Percentiles rank a stretch among this genome's conserved stretches.
These are phyloP conservation scores for Apotomis betuletana DNA, from an alignment of 2,888 invertebrate species.

Conservation along the genomic window DNA sequence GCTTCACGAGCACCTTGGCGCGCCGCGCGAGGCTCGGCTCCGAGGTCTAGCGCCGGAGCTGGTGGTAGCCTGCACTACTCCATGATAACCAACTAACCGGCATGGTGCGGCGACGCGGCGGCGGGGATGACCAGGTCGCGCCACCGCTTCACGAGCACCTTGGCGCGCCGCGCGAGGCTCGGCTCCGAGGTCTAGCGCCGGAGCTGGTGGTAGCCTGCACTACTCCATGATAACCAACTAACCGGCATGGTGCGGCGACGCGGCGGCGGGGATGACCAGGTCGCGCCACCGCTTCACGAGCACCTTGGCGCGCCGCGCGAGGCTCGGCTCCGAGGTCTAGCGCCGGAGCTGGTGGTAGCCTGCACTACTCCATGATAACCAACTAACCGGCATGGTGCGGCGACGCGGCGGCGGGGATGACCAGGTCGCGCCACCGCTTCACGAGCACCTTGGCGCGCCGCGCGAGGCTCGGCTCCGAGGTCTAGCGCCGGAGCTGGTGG, in stretches of 20 bases:
- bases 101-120: conserved; percentile 70
- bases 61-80: no score
- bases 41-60: conserved; percentile 92
- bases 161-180: conserved; percentile 93
- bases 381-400: conserved; percentile 70
- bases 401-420: conserved; percentile 84
- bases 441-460: conserved; percentile 95
- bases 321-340: conserved; percentile 91
- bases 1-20: conserved; percentile 95
- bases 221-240: conserved; percentile 9
- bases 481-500: conserved; percentile 89
- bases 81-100: conserved; percentile 56
- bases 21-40: conserved; percentile 93
- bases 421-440: conserved; percentile 95
- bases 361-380: no score
- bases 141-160: conserved; percentile 96
- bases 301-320: conserved; percentile 95
- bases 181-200: conserved; percentile 93
- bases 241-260: conserved; percentile 75
- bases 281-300: conserved; percentile 96
- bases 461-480: conserved; percentile 92
- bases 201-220: conserved; percentile 73
- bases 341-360: conserved; percentile 85
- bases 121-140: conserved; percentile 91
- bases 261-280: conserved; percentile 87